phyloP scores from a whole-genome alignment of 2,888 invertebrate species.

The Nebria brevicollis region DNA sequence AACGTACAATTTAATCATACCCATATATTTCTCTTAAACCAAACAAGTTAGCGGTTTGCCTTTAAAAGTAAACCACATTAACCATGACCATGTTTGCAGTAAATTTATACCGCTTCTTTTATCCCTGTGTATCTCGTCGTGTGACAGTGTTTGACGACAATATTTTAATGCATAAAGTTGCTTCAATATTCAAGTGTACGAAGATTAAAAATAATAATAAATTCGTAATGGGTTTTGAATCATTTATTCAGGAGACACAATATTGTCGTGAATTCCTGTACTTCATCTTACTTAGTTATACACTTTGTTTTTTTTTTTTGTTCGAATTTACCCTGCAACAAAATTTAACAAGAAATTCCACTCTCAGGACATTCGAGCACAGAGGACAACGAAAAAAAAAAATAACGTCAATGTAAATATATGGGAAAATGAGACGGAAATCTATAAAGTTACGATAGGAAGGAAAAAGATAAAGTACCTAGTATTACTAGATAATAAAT shows the following conservation, averaged over 20 bases:
- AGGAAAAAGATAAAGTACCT: slow-evolving; percentile 35
- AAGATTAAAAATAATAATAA: not conserved
- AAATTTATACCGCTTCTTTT: no score
- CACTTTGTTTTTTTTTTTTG: not conserved
- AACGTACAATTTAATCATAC: no score
- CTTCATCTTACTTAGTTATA: not conserved
- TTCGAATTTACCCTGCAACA: not conserved
- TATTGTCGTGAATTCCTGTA: not conserved
- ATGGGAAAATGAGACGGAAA: slow-evolving; percentile 22
- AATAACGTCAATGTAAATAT: slow-evolving; percentile 32
- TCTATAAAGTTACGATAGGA: slow-evolving; percentile 32
- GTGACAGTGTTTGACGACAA: no score
- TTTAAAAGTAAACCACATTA: no score
- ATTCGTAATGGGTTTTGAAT: not conserved
- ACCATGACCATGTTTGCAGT: no score
- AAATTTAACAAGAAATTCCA: slow-evolving; percentile 29
- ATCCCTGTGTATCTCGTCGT: no score
- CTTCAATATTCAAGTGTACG: not conserved
- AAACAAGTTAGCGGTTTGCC: no score
- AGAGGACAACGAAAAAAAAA: not conserved
- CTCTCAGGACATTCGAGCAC: slow-evolving; percentile 13
- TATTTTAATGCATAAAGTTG: no score
- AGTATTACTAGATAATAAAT: slow-evolving; percentile 41
- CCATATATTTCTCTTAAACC: no score
- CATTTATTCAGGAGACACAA: not conserved